Evolutionary conservation across 2,797 vertebrate genomes (phyloP), one percentile per base, ranked within the genome.

Genomic region (Emys orbicularis): DNA sequence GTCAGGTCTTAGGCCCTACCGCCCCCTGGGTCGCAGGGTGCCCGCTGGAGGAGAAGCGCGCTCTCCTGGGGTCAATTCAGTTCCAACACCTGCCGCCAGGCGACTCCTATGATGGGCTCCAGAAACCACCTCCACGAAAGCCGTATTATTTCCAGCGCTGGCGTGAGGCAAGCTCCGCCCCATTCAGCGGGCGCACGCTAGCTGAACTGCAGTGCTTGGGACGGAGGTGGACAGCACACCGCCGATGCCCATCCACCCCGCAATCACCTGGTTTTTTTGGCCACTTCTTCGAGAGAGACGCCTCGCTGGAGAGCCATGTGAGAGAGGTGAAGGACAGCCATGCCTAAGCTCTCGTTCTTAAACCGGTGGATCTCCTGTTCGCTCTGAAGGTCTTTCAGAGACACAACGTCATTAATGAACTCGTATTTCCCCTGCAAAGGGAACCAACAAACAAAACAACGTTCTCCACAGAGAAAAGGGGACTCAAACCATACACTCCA

Each of bases 281-380:
- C 98, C 95, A 99, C 99, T 4, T 99, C 99, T 94, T 99, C 98
- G 56, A 99, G 97, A 44, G 98, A 98, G 31, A 98, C 37, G 2
- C 97, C 96, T 0, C 90, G 98, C 21, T 92, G 92, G 47, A 99
- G 81, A 12, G 99, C 98, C 0, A 98, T 97, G 88, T 99, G 98
- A 4, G 98, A 99, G 3, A 99, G 98, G 76, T 99, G 99, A 12
- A 99, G 98, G 16, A 99, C 99, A 0, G 99, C 99, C 99, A 99
- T 99, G 23, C 99, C 99, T 95, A 99, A 90, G 83, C 99, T 99
- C 90, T 99, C 99, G 0, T 99, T 99, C 98, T 99, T 99, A 93
- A 99, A 99, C 84, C 96, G 97, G 94, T 98, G 98, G 5, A 98
- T 91, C 65, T 99, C 99, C 27, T 98, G 98, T 4, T 99, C 99